A percentile compares a stretch with the other conserved stretches of the same genome.
Conservation (phyloP, 2,797 vertebrate genomes). For the Eurystomus glaucurus region DNA sequence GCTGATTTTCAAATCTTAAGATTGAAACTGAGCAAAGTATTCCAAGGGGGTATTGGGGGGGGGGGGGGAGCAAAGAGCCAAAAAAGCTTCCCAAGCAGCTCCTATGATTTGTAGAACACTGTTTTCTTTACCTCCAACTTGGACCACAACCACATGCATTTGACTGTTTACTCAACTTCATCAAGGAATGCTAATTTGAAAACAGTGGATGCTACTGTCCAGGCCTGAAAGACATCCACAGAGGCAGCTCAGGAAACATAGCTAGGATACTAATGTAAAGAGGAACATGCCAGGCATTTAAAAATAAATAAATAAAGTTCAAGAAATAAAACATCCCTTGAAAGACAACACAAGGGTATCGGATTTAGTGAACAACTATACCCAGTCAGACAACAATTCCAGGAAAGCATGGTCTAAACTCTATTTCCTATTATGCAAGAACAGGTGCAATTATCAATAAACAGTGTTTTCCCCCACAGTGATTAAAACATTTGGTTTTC, state of each 20-base stretch:
- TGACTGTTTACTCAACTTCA: neutral
- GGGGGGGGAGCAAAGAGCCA: neutral
- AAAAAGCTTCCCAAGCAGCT: neutral
- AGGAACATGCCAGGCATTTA: neutral
- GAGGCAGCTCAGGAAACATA: constrained; percentile 11
- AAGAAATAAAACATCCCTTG: constrained; percentile 30
- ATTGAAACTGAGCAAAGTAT: neutral
- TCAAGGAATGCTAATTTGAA: constrained; percentile 14
- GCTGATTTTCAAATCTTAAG: neutral
- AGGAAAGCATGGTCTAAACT: constrained; percentile 55
- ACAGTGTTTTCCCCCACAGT: neutral
- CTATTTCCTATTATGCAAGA: constrained; percentile 71
- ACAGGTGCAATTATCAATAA: constrained; percentile 67
- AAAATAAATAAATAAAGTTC: neutral
- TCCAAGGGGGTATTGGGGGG: neutral
- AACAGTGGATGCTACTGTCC: neutral
- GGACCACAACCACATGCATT: neutral
- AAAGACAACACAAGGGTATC: neutral
- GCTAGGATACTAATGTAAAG: neutral
- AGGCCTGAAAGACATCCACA: neutral
- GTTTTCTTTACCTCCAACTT: constrained; percentile 24
- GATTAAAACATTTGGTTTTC: constrained; percentile 20
- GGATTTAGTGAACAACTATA: constrained; percentile 22
- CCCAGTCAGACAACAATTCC: constrained; percentile 68
- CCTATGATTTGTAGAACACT: neutral